Percentiles rank a stretch among this genome's conserved stretches.
phyloP scores from a whole-genome alignment of 1,140 invertebrate genomes.

The Megalonaias nervosa region DNA sequence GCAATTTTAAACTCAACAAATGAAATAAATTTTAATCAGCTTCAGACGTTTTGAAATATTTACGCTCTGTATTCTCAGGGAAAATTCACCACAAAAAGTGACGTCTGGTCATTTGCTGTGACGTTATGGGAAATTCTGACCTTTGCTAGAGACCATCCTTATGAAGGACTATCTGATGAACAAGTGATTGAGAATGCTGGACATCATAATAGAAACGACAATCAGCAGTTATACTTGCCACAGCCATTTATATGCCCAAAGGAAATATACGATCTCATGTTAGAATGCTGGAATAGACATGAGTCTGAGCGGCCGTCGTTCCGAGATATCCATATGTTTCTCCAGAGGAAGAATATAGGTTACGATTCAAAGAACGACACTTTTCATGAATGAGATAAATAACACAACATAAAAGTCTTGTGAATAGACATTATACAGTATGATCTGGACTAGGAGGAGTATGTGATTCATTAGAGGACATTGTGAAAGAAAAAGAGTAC shows the following conservation, averaged over 20 bases:
- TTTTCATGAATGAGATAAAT: neutral
- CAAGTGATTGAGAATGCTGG: slow-evolving; percentile 81
- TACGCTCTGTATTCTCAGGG: slow-evolving; percentile 67
- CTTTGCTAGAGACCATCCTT: slow-evolving; percentile 86
- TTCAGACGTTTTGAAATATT: no score
- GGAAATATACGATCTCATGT: slow-evolving; percentile 87
- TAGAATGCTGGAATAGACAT: slow-evolving; percentile 93
- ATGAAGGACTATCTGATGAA: slow-evolving; percentile 82
- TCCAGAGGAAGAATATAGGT: slow-evolving; percentile 90
- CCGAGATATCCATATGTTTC: slow-evolving; percentile 90
- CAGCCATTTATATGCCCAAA: slow-evolving; percentile 63
- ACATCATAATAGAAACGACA: slow-evolving; percentile 59
- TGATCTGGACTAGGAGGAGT: no score
- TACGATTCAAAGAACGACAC: slow-evolving; percentile 64
- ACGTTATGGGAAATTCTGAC: slow-evolving; percentile 92
- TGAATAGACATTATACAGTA: no score
- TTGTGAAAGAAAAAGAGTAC: no score
- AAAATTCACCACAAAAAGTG: slow-evolving; percentile 87
- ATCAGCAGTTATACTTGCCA: slow-evolving; percentile 45
- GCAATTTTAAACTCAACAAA: no score
- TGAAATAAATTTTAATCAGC: no score
- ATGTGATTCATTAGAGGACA: no score
- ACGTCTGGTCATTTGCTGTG: slow-evolving; percentile 91
- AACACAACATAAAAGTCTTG: no score
- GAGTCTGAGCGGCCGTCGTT: slow-evolving; percentile 83